Conservation (phyloP, 1,140 invertebrate species). For the Leptopilina clavipes region DNA sequence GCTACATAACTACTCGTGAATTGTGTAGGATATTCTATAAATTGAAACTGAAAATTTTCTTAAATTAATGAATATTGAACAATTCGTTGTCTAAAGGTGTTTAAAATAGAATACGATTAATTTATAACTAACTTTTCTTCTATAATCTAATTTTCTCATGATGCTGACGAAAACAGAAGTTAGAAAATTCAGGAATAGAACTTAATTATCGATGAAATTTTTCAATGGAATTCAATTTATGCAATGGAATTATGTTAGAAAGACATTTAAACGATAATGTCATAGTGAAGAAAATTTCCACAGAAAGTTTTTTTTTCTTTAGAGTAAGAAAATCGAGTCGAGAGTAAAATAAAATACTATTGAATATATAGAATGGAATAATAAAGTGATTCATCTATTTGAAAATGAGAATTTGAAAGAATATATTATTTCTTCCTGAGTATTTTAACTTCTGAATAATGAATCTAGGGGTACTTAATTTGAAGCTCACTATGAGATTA, state of each 20-base stretch:
- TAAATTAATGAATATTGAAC: background rate
- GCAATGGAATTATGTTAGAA: too few species aligned
- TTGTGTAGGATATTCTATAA: background rate
- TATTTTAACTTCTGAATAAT: conserved; percentile 1
- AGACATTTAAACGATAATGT: too few species aligned
- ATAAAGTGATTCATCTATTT: too few species aligned
- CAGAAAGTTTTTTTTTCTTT: too few species aligned
- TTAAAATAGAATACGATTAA: conserved; percentile 10
- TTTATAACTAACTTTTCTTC: conserved; percentile 10
- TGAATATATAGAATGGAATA: too few species aligned
- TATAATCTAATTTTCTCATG: background rate
- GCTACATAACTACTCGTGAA: conserved; percentile 32
- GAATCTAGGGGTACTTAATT: background rate
- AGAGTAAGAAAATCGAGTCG: too few species aligned
- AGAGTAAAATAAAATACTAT: too few species aligned
- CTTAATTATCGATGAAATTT: too few species aligned
- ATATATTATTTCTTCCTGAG: background rate
- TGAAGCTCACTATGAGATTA: conserved; percentile 60
- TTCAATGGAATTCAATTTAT: too few species aligned
- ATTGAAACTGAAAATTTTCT: background rate
- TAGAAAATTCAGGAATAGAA: background rate
- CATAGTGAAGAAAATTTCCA: too few species aligned
- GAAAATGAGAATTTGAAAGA: too few species aligned
- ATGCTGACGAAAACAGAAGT: background rate
- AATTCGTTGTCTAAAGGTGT: background rate